phyloP scores from a whole-genome alignment of 2,113 vertebrate genomes.

The Naja naja region DNA sequence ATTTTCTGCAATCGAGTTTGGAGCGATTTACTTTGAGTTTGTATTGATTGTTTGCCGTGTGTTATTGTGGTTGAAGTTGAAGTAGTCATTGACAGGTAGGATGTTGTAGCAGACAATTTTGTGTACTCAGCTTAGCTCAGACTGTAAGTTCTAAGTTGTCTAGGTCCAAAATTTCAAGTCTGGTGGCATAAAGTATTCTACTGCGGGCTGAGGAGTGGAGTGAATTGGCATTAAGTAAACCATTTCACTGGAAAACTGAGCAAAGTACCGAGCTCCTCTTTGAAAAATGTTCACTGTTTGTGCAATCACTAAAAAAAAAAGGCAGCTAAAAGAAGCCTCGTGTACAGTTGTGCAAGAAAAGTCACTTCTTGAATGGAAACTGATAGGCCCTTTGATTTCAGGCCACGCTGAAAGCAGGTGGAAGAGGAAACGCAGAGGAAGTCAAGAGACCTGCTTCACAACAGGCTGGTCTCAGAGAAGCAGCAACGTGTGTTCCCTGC shows the following conservation, averaged over 20 bases:
- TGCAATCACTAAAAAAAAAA: background rate
- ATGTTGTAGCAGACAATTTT: too few relatives aligned
- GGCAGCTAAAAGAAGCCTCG: background rate
- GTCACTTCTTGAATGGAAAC: background rate
- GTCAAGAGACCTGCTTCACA: constrained; percentile 6
- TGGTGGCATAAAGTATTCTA: too few relatives aligned
- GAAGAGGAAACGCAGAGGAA: background rate
- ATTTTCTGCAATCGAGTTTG: too few relatives aligned
- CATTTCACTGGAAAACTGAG: background rate
- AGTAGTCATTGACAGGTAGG: too few relatives aligned
- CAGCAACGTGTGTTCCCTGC: background rate
- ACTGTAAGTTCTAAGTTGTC: too few relatives aligned
- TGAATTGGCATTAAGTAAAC: background rate
- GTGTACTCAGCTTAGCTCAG: too few relatives aligned
- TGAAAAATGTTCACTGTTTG: background rate
- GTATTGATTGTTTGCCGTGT: too few relatives aligned
- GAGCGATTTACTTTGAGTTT: too few relatives aligned
- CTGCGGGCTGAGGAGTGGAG: too few relatives aligned
- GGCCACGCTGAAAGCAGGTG: constrained; percentile 6
- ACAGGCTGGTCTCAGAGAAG: constrained; percentile 6
- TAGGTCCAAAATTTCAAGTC: too few relatives aligned
- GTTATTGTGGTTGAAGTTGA: too few relatives aligned
- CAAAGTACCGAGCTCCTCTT: background rate
- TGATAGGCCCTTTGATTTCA: background rate
- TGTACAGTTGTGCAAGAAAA: background rate